Conservation (phyloP, 2,888 invertebrate species). For the Anthophora plumipes region DNA sequence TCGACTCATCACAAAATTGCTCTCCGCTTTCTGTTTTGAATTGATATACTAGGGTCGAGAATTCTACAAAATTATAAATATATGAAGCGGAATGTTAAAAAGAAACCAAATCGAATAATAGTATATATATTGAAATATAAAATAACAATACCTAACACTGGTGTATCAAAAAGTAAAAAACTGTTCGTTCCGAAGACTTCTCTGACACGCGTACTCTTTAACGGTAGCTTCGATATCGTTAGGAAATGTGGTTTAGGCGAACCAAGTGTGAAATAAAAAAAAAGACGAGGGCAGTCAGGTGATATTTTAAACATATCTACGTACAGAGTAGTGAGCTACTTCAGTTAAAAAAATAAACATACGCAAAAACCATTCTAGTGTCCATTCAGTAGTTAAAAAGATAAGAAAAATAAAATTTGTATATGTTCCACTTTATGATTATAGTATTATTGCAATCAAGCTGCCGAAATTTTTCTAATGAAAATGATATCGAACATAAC, state of each 20-base stretch:
- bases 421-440: too few relatives aligned
- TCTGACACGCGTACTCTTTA: neutral
- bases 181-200: neutral
- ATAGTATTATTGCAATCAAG: too few relatives aligned
- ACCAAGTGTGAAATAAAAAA: neutral
- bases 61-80: constrained; percentile 33
- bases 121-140: constrained; percentile 9
- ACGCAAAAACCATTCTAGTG: constrained; percentile 3
- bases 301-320: neutral
- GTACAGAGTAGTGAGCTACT: neutral
- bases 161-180: constrained; percentile 14
- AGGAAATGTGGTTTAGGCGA: neutral
- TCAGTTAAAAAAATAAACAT: constrained; percentile 19
- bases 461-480: too few relatives aligned
- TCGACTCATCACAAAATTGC: constrained; percentile 39
- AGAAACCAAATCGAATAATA: neutral
- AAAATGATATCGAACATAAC: too few relatives aligned
- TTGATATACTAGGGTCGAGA: constrained; percentile 15
- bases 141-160: constrained; percentile 20
- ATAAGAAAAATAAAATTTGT: too few relatives aligned
- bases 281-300: too few relatives aligned
- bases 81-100: neutral
- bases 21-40: constrained; percentile 28
- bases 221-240: neutral
- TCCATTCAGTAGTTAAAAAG: too few relatives aligned